phyloP scores from a whole-genome alignment of 2,113 vertebrate genomes.

The Chionis minor region DNA sequence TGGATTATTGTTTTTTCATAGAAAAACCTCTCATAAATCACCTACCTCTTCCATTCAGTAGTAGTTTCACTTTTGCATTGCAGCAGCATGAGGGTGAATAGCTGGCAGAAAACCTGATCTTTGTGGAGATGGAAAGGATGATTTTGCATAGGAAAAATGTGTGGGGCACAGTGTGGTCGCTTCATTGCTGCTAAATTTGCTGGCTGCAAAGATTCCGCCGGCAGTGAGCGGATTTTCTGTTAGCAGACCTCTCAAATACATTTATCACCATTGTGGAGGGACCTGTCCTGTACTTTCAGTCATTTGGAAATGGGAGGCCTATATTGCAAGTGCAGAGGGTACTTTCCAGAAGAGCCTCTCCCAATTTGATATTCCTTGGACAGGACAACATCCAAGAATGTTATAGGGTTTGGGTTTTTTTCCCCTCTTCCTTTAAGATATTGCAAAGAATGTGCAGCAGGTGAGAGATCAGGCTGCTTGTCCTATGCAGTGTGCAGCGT shows the following conservation, averaged over 20 bases:
- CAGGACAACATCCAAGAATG: neutral
- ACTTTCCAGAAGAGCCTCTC: neutral
- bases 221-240: neutral
- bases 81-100: neutral
- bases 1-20: neutral
- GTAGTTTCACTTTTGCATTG: neutral
- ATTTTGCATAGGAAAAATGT: neutral
- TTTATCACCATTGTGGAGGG: neutral
- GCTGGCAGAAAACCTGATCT: neutral
- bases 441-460: neutral
- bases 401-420: neutral
- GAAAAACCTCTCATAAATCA: constrained; percentile 13
- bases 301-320: neutral
- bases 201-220: neutral
- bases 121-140: neutral
- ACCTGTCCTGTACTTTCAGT: neutral
- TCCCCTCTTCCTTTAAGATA: neutral
- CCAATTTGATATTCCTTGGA: neutral
- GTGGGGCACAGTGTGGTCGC: neutral
- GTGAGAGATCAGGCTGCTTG: neutral
- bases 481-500: neutral
- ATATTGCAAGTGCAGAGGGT: neutral
- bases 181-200: neutral
- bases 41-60: neutral
- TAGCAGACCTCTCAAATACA: neutral